Conservation (phyloP, 2,797 vertebrate species). For the Alcedo quadribrachys region DNA sequence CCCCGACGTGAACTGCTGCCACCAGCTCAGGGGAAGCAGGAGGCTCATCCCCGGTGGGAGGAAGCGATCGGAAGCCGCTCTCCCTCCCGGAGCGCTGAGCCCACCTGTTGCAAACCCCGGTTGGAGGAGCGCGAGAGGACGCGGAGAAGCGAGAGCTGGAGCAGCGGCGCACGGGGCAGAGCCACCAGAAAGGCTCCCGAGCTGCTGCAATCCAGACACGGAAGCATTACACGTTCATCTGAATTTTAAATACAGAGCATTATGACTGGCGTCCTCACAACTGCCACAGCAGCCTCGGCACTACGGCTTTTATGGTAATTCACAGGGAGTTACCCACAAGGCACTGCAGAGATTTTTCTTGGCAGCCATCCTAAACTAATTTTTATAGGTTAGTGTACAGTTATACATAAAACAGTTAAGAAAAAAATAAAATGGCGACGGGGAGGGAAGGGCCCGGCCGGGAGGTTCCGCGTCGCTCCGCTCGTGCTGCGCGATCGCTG, state of each 20-base stretch:
- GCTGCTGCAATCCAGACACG: constrained; percentile 18
- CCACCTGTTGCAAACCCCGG: constrained; percentile 29
- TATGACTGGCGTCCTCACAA: constrained; percentile 57
- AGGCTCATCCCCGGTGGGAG: constrained; percentile 17
- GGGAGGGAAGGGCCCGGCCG: neutral
- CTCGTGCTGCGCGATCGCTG: rapidly evolving
- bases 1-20: neutral
- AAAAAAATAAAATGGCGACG: constrained; percentile 47
- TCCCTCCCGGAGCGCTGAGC: neutral
- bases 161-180: neutral
- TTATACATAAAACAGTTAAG: constrained; percentile 67
- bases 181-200: neutral
- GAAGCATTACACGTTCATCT: constrained; percentile 49
- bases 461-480: neutral
- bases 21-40: neutral
- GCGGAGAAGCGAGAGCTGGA: neutral
- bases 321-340: constrained; percentile 78
- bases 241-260: constrained; percentile 73
- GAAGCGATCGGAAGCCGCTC: constrained; percentile 54
- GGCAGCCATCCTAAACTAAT: constrained; percentile 78
- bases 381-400: constrained; percentile 69
- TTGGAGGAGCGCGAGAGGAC: rapidly evolving
- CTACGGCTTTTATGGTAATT: constrained; percentile 76
- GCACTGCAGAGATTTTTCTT: constrained; percentile 77
- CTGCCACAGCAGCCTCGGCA: constrained; percentile 43